Base-by-base conservation (phyloP, 2,797 vertebrate genomes). In the Gouania willdenowi region DNA sequence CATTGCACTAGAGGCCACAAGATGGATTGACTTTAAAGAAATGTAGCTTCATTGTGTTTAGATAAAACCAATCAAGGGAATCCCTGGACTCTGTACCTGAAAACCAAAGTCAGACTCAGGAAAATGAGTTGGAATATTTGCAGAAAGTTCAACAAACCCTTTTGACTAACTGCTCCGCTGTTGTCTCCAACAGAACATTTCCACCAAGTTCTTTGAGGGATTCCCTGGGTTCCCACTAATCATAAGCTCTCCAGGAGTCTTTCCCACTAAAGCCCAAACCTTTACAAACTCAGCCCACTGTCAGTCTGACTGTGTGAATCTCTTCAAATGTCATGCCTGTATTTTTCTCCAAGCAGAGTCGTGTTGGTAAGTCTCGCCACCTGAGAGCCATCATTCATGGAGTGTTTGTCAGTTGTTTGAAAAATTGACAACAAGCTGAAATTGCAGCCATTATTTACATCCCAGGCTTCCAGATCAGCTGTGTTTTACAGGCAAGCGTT, bases 401-500 rank as follows among this genome's bases (percentile, higher is more conserved):
- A 17, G 41, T 75, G 70, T 79, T 80, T 82, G 70, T 72, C 75
- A 74, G 71, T 70, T 57, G 61, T 62, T 68, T 73, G 68, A 78
- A 73, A 77, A 78, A 75, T 77, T 68, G 63, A 79, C 59, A 61
- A 63, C 31, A 36, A 60, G 69, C 51, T 71, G 65, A 52, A 51
- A 75, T 76, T 69, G 66, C 64, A 23, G 12, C 62, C 41, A 73
- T 83, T 75, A 71, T 75, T 76, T 70, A 72, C 60, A 53, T 68
- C 29, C 67, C 33, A 19, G 45, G 39, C 59, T 72, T 42, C 63
- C 54, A 74, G 49, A 65, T 45, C 73, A 79, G 58, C 61, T 77
- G 62, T 25, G 23, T 47, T 68, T 59, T 38, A 39, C 63, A 63
- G 58, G 26, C 50, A 42, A 56, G 65, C 47, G 43, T 3, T 52